Percentiles rank a stretch among this genome's conserved stretches.
phyloP scores from a whole-genome alignment of 2,888 invertebrate species.

The Saturnia pavonia region DNA sequence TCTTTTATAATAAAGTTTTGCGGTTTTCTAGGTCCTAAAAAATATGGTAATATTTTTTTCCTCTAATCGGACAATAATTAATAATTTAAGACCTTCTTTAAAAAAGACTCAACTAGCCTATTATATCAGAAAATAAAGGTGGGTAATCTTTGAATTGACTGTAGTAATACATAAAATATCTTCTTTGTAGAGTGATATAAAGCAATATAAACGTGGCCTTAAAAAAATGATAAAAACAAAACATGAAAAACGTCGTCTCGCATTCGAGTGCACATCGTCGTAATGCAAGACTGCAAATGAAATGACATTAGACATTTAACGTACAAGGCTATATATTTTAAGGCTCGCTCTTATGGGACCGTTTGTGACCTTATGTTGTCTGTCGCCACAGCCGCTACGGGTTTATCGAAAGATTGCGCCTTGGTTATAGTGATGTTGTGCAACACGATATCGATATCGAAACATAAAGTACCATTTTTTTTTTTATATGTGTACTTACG shows the following conservation, averaged over 20 bases:
- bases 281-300: conserved; percentile 63
- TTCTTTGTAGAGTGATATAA: not conserved
- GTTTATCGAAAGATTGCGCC: conserved; percentile 70
- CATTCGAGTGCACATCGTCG: conserved; percentile 40
- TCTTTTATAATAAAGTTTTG: too few species aligned
- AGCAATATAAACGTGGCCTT: conserved; percentile 8
- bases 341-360: conserved; percentile 66
- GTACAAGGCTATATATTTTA: conserved; percentile 76
- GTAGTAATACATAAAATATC: not conserved
- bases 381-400: conserved; percentile 70
- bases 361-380: conserved; percentile 77
- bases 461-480: not conserved
- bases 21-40: too few species aligned
- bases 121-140: conserved; percentile 1
- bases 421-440: conserved; percentile 35
- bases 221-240: conserved; percentile 19
- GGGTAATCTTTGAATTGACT: conserved; percentile 7
- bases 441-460: conserved; percentile 29
- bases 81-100: too few species aligned
- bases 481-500: too few species aligned
- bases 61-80: too few species aligned
- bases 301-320: conserved; percentile 75
- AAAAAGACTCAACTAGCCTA: too few species aligned
- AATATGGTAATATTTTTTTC: too few species aligned
- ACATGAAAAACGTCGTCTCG: conserved; percentile 32